Conservation (phyloP, 2,797 vertebrate species). For the Macrochelys suwanniensis region DNA sequence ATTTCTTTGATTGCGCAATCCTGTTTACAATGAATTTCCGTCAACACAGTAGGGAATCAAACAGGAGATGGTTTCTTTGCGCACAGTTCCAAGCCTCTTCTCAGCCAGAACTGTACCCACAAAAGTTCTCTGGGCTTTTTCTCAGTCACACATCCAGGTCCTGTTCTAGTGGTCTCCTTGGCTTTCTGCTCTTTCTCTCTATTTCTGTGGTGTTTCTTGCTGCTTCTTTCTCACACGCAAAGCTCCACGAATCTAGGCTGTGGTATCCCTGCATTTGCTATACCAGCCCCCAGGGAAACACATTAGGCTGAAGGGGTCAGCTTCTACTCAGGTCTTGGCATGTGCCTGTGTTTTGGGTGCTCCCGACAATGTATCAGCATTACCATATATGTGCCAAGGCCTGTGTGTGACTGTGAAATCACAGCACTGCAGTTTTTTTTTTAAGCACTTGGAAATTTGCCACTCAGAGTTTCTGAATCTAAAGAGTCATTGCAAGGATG, state of each 20-base stretch:
- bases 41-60: not conserved
- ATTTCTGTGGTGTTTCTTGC: not conserved
- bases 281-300: not conserved
- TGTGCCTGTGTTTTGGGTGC: not conserved
- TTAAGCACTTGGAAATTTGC: not conserved
- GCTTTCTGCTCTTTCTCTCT: not conserved
- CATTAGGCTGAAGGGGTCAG: not conserved
- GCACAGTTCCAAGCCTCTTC: not conserved
- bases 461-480: not conserved
- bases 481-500: too few relatives aligned
- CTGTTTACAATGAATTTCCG: not conserved
- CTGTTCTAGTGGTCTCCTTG: not conserved
- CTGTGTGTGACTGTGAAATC: not conserved
- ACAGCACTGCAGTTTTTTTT: not conserved
- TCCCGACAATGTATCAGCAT: not conserved
- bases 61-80: not conserved
- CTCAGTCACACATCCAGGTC: not conserved
- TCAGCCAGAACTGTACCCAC: not conserved
- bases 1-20: not conserved
- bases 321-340: not conserved
- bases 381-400: not conserved
- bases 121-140: not conserved
- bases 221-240: not conserved
- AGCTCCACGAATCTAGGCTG: too few relatives aligned
- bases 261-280: not conserved